Evolutionary conservation across 2,888 invertebrate species (phyloP), one percentile per base, ranked within the genome.

Genomic region (Germaria angustata): DNA sequence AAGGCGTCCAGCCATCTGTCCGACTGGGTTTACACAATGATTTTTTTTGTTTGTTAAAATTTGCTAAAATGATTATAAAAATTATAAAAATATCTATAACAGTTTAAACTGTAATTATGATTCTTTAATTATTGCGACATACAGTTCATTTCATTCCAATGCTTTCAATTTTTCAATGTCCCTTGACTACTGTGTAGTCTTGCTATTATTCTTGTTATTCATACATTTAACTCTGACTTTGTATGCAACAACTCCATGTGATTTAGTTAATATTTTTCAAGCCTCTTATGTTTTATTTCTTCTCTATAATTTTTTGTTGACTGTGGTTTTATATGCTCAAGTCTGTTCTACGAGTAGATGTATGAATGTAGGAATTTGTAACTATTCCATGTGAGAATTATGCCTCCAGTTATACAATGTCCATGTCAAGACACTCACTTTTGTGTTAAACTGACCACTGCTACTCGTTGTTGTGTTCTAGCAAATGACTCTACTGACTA

Each of bases 321-420:
- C 28, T 28, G n/a, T n/a, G n/a, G n/a, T 28, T 75, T 20, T 39
- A 44, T 72, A 20, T 63, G 24, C 66, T 24, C 8, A 32, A 57
- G 46, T 39, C 17, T 6, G 49, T 72, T 46, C 28, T 13, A 24
- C 32, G 28, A 28, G 7, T 32, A 34, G 9, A 36, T 61, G 44
- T 28, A 34, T 41, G 22, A 9, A 49, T 51, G 36, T 44, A 41
- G 59, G 55, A 55, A 63, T 81, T 75, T 76, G 49, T 65, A 75
- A 78, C 66, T 20, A 75, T 84, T 78, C 57, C 55, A 75, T 85
- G 85, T 84, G 83, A 84, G 85, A 85, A 85, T 77, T 73, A 39
- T 77, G 80, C 81, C 61, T n/a, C 20, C 36, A 63, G 85, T 39
- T 28, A 55, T 66, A 80, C 71, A 61, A 78, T 81, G 84, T 84